Base-by-base conservation (phyloP, 2,797 vertebrate species). In the Gymnocypris eckloni region DNA sequence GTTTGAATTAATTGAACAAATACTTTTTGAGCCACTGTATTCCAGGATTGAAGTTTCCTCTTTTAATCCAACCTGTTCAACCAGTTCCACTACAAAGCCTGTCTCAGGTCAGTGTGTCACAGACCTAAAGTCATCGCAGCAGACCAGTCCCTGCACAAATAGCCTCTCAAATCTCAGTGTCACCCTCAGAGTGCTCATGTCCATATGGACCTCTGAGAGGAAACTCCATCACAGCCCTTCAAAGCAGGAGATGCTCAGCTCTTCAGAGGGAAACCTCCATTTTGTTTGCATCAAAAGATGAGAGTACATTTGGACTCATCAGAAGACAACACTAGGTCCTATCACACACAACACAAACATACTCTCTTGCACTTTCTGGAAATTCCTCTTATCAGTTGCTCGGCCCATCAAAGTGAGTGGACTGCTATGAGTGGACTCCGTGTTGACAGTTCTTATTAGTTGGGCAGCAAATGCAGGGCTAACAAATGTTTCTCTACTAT, bases 281-380 rank as follows among this genome's bases (percentile, higher is more conserved):
- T 85, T 84, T 77, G 71, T 81, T 80, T 80, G 69, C 77, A 81
- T 87, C 83, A 79, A 87, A 82, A 88, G 67, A 61, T 86, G 88
- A 87, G 73, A 88, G 43, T 85, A 83, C 25, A 81, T 86, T 81
- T 83, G 84, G 67, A 54, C 87, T 89, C 87, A 89, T 93, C 91
- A 91, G 90, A 89, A 45, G 37, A 82, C 81, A 76, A 61, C 79
- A 88, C 80, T 89, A 82, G 90, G 88, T 91, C 90, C 37, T 45
- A 54, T 79, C 52, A 70, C 78, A 22, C 61, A 33, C 82, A 37
- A 39, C 73, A 33, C 33, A 85, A 73, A 79, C 50, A 61, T 56
- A 86, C 90, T 88, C 85, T 48, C 70, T 45, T 37, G 33, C 64
- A 50, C 43, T 71, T 59, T 48, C 64, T 33, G 16, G 20, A 83